Percentiles rank a stretch among this genome's conserved stretches.
These are phyloP conservation scores for Peromyscus polionotus DNA, from an alignment of 2,113 vertebrate species.

Conservation along the genomic window DNA sequence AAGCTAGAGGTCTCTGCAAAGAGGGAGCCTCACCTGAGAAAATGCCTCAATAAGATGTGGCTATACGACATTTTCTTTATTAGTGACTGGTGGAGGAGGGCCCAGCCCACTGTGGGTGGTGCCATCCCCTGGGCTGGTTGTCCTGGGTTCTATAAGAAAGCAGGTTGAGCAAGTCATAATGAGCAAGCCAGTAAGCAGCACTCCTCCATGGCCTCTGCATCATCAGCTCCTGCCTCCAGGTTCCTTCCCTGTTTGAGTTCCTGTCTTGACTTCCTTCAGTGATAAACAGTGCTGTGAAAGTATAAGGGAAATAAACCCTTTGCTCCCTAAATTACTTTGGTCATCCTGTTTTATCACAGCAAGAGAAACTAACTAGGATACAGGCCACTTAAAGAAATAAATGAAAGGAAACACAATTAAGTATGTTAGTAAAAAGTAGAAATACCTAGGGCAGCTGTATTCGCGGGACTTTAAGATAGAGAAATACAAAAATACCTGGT, in stretches of 20 bases:
- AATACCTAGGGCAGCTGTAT: neutral
- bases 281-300: neutral
- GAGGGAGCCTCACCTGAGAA: neutral
- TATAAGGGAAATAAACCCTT: no score
- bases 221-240: neutral
- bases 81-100: neutral
- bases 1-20: neutral
- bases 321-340: neutral
- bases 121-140: neutral
- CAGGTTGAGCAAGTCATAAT: neutral
- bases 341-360: neutral
- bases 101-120: neutral
- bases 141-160: neutral
- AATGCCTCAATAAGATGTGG: neutral
- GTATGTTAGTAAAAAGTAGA: neutral
- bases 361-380: neutral
- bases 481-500: neutral
- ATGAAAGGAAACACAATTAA: slow-evolving; percentile 20
- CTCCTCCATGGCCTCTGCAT: neutral
- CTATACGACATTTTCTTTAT: neutral
- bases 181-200: neutral
- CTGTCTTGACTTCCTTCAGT: neutral
- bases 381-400: neutral
- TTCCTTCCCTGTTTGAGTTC: neutral
- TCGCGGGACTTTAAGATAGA: slow-evolving; percentile 32